These are phyloP conservation scores for Drosophila neocordata DNA, from an alignment of 1,140 invertebrate genomes.

Conservation along the genomic window DNA sequence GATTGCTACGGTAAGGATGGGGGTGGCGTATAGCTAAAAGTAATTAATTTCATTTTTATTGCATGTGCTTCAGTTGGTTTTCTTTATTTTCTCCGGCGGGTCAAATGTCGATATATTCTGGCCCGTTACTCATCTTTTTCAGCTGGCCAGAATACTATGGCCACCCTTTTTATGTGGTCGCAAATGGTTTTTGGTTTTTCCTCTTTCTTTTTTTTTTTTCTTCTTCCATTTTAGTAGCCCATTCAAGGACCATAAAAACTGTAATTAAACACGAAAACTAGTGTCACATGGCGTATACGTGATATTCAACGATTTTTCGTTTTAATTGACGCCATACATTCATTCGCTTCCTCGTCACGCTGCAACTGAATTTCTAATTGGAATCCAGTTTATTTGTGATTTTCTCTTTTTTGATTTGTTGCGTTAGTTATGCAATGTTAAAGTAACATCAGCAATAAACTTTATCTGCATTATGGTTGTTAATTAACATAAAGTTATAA, in stretches of 20 bases:
- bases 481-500: constrained; percentile 48
- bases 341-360: constrained; percentile 46
- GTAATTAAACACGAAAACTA: constrained; percentile 78
- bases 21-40: constrained; percentile 16
- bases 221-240: constrained; percentile 28
- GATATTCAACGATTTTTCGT: constrained; percentile 46
- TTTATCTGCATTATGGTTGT: constrained; percentile 41
- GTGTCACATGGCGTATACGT: constrained; percentile 76
- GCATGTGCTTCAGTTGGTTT: constrained; percentile 44
- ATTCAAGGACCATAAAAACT: constrained; percentile 54
- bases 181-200: constrained; percentile 41
- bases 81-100: constrained; percentile 15
- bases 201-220: background rate
- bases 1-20: background rate
- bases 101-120: constrained; percentile 17
- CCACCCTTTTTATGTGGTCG: constrained; percentile 38
- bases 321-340: constrained; percentile 53
- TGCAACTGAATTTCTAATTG: constrained; percentile 3
- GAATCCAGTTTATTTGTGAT: background rate
- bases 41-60: constrained; percentile 78
- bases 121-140: constrained; percentile 53
- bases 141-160: background rate
- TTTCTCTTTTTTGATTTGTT: background rate
- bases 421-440: background rate
- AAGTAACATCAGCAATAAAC: constrained; percentile 25